Base-by-base conservation (phyloP, 2,113 vertebrate genomes). In the Coptodon rendalli region DNA sequence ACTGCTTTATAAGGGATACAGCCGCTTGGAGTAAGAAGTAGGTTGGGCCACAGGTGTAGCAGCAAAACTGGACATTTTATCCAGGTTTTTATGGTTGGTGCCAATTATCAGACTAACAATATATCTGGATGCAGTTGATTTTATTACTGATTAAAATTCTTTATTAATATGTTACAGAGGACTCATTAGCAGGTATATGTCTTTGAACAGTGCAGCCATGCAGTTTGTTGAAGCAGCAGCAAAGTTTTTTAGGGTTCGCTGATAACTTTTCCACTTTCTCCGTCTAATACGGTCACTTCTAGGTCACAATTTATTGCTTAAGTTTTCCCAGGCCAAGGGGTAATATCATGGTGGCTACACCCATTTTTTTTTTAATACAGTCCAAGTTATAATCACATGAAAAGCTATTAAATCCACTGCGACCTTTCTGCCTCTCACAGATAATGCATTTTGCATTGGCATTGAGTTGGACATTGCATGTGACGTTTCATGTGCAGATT, bases 131-230 rank as follows among this genome's bases (percentile, higher is more conserved):
- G n/a, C 66, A 9, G 66, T 6, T 71, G 19, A 71, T 71, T 71
- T 24, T 24, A 43, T 24, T 71, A 71, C 0, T 71, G 0, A 40
- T 4, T 71, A 0, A 71, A 71, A 9, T 6, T 71, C 36, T 71
- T 43, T 43, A 24, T 71, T 71, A 24, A 43, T 3, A 24, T 71
- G 63, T 24, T 40, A 71, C 3, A 22, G n/a, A 40, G 14, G 3
- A 24, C 12, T 24, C 36, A 43, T 71, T 71, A 71, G 66, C 40
- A 71, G 66, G 61, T 10, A 24, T 16, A 9, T 43, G 66, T 16
- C 66, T 24, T 71, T 24, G 0, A 71, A 24, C 5, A 71, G 36
- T 71, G 1, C 1, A 71, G 19, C 11, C 36, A 0, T 71, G 36
- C 12, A 71, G 19, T 71, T 68, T 40, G 11, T 40, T 38, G 63